Evolutionary conservation across 2,797 vertebrate species (phyloP).

Genomic region (Cryptoblepharus egeriae): DNA sequence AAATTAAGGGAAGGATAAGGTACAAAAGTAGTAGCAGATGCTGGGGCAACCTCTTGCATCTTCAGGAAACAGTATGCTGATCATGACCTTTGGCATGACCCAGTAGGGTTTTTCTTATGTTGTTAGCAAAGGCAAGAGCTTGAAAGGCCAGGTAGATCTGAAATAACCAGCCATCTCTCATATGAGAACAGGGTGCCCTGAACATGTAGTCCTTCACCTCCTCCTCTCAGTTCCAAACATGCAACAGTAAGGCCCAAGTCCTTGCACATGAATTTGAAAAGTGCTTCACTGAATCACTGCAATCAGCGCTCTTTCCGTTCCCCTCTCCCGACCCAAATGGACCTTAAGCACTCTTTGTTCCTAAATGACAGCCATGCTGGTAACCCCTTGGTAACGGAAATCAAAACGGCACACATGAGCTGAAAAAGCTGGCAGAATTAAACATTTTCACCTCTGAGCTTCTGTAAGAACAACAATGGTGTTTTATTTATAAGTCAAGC

Average conservation of each 20-base stretch:
- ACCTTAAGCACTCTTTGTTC: not conserved
- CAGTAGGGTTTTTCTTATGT: not conserved
- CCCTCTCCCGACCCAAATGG: not conserved
- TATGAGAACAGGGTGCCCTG: not conserved
- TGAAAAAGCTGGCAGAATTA: not conserved
- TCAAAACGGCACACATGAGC: not conserved
- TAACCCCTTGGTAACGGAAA: not conserved
- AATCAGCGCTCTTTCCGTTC: not conserved
- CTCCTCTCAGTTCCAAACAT: not conserved
- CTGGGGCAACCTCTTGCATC: too few species aligned
- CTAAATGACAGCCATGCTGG: not conserved
- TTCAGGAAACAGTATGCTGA: too few species aligned
- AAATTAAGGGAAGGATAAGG: too few species aligned
- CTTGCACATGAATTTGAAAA: not conserved
- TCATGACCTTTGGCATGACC: too few species aligned
- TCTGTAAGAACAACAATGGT: not conserved
- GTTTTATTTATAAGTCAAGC: constrained; percentile 4
- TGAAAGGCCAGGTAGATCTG: not conserved
- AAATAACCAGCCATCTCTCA: not conserved
- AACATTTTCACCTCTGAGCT: not conserved
- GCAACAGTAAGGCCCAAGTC: not conserved
- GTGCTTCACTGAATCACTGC: not conserved
- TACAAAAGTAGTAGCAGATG: too few species aligned
- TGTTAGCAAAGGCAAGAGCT: not conserved
- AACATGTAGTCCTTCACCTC: not conserved